phyloP scores from a whole-genome alignment of 2,797 vertebrate species.

The Yasuhikotakia modesta region DNA sequence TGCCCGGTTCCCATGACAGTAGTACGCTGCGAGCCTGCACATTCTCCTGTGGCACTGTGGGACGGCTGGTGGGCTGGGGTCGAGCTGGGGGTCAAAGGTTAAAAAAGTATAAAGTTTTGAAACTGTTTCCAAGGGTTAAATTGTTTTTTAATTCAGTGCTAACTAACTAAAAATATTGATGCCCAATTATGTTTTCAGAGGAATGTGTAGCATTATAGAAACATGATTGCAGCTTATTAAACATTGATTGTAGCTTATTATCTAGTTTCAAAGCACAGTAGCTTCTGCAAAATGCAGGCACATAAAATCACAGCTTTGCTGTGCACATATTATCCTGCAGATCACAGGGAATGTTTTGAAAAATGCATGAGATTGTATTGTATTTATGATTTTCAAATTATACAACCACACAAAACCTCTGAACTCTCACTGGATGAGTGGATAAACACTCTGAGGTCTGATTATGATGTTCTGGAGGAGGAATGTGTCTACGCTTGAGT shows the following conservation, averaged over 20 bases:
- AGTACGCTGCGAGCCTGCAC: constrained; percentile 87
- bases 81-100: constrained; percentile 73
- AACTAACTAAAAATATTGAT: too few relatives aligned
- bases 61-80: constrained; percentile 90
- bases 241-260: too few relatives aligned
- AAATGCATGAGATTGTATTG: constrained; percentile 8
- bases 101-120: constrained; percentile 6
- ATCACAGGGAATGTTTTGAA: neutral
- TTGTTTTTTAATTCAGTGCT: neutral
- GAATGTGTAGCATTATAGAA: neutral
- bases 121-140: neutral
- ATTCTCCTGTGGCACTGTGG: constrained; percentile 82
- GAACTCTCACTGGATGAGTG: neutral
- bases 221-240: neutral
- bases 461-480: constrained; percentile 16
- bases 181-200: too few relatives aligned
- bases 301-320: too few relatives aligned
- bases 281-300: neutral
- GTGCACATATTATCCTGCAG: neutral
- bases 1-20: constrained; percentile 92
- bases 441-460: constrained; percentile 19
- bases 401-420: neutral
- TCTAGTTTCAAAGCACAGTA: neutral
- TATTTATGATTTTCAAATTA: constrained; percentile 12
- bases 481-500: constrained; percentile 14